Conservation (phyloP, 2,888 invertebrate species). For the Andrena chrysosceles region DNA sequence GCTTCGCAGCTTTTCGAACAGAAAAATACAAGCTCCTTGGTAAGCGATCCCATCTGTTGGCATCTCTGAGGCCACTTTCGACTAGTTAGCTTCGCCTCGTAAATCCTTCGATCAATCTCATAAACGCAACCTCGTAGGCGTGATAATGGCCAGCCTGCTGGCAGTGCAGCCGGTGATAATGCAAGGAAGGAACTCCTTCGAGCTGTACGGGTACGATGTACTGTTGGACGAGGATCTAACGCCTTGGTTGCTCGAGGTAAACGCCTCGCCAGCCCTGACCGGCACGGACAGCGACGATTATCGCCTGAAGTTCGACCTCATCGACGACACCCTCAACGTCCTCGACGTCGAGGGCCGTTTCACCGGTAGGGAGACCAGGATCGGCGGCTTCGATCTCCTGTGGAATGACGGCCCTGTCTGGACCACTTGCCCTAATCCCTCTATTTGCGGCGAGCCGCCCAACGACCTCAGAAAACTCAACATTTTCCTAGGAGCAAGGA, state of each 20-base stretch:
- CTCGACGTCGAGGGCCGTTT: conserved; percentile 87
- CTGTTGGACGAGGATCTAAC: conserved; percentile 86
- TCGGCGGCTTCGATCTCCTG: conserved; percentile 88
- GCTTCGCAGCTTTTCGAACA: too few species aligned
- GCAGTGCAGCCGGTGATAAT: conserved; percentile 87
- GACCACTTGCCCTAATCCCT: conserved; percentile 72
- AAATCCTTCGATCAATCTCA: conserved; percentile 15
- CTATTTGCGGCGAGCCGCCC: conserved; percentile 52
- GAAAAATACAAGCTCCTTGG: not conserved
- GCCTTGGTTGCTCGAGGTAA: conserved; percentile 88
- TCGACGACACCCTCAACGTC: conserved; percentile 87
- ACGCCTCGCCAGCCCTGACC: conserved; percentile 88
- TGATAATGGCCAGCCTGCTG: conserved; percentile 86
- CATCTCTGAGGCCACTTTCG: not conserved
- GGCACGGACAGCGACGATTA: conserved; percentile 87
- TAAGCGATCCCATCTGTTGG: not conserved
- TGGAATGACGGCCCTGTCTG: conserved; percentile 87
- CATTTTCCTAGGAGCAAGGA: conserved; percentile 79
- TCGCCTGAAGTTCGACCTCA: conserved; percentile 86
- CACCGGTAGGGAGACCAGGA: conserved; percentile 86
- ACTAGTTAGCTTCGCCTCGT: not conserved
- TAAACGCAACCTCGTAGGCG: conserved; percentile 72
- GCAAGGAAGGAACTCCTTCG: conserved; percentile 87
- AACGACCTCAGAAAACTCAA: conserved; percentile 73
- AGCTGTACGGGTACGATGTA: conserved; percentile 88